These are phyloP conservation scores for Homalodisca vitripennis DNA, from an alignment of 1,140 invertebrate genomes.

Conservation along the genomic window DNA sequence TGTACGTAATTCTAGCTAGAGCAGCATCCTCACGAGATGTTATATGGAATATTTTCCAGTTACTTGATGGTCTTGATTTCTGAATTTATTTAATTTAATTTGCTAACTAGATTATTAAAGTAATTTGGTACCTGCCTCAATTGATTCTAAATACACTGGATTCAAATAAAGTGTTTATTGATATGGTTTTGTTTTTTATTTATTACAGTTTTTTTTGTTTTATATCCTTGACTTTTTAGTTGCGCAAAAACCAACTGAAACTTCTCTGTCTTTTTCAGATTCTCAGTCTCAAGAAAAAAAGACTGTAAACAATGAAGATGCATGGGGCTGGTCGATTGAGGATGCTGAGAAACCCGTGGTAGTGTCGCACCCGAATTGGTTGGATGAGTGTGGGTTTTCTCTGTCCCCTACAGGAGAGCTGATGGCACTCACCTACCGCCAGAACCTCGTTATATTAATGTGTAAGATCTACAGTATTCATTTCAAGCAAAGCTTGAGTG, in stretches of 20 bases:
- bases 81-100: no score
- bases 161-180: background rate
- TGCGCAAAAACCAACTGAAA: slow-evolving; percentile 10
- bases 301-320: background rate
- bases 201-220: background rate
- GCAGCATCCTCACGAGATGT: no score
- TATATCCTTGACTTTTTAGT: background rate
- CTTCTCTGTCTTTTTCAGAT: background rate
- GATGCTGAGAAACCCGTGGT: background rate
- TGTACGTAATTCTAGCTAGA: no score
- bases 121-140: background rate
- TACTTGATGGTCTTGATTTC: no score
- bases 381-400: slow-evolving; percentile 68
- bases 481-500: no score
- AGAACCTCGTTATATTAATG: slow-evolving; percentile 50
- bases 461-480: no score
- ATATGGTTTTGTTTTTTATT: background rate
- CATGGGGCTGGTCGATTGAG: slow-evolving; percentile 36
- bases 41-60: no score
- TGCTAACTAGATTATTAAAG: no score
- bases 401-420: slow-evolving; percentile 72
- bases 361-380: slow-evolving; percentile 54
- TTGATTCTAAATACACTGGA: background rate
- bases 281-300: background rate
- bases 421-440: slow-evolving; percentile 64